Percentiles rank a stretch among this genome's conserved stretches.
phyloP scores from a whole-genome alignment of 2,797 vertebrate genomes.

The Dallia pectoralis region DNA sequence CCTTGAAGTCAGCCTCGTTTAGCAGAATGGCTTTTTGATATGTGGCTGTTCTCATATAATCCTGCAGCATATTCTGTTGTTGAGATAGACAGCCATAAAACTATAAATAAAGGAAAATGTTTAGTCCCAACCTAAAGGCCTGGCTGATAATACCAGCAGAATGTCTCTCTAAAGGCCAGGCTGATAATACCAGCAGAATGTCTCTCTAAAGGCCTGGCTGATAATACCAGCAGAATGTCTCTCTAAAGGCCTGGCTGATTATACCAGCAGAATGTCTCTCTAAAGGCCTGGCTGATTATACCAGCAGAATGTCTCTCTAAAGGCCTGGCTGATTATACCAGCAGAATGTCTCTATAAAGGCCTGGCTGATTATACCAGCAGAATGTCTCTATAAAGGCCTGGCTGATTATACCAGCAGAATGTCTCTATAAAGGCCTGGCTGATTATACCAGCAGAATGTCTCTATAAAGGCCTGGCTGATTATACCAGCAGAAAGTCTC shows the following conservation, averaged over 20 bases:
- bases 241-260: not conserved
- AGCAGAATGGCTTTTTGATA: constrained; percentile 78
- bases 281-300: not conserved
- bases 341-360: no score
- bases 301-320: no score
- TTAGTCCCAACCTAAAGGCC: not conserved
- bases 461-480: no score
- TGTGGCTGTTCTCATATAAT: constrained; percentile 77
- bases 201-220: not conserved
- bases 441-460: no score
- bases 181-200: not conserved
- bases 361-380: no score
- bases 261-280: no score
- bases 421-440: no score
- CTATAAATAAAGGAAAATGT: constrained; percentile 47
- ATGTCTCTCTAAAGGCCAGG: not conserved
- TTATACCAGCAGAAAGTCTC: no score
- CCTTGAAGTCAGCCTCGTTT: constrained; percentile 78
- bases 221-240: not conserved
- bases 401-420: no score
- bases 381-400: no score
- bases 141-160: not conserved
- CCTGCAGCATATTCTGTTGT: constrained; percentile 80
- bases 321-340: not conserved
- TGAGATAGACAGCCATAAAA: constrained; percentile 78